A percentile compares a stretch with the other conserved stretches of the same genome.
Evolutionary conservation across 2,113 vertebrate species (phyloP).

Genomic region (Oceanodroma tethys): DNA sequence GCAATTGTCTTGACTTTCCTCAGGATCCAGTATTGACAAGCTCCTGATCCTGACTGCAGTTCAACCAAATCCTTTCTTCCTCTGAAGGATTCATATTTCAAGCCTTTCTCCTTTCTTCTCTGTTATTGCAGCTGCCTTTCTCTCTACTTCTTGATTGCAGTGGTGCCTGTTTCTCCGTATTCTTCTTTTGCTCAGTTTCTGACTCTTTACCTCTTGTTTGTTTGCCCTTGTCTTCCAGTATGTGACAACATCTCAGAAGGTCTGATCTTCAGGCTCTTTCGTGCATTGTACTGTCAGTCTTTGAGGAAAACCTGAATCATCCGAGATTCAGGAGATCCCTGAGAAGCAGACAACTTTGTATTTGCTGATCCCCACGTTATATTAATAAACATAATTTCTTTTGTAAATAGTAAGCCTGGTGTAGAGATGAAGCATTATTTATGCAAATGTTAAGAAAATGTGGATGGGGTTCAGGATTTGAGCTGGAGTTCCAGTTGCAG

Average conservation of each 20-base stretch:
- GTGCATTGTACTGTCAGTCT: not conserved
- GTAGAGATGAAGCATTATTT: not conserved
- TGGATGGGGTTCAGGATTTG: not conserved
- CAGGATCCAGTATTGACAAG: not conserved
- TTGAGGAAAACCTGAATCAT: not conserved
- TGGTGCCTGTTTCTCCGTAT: not conserved
- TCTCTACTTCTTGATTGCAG: not conserved
- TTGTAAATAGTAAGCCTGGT: not conserved
- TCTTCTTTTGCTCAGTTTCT: not conserved
- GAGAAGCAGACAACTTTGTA: not conserved
- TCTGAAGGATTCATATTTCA: not conserved
- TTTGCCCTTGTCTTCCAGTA: not conserved
- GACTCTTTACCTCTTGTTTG: not conserved
- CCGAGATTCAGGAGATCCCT: not conserved
- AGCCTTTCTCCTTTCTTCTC: not conserved
- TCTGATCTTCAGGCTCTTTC: not conserved
- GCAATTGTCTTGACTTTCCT: not conserved
- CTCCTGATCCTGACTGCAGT: not conserved
- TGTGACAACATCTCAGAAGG: not conserved
- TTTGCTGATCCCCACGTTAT: not conserved
- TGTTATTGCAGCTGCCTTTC: not conserved
- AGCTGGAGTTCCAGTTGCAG: not conserved
- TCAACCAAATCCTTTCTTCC: not conserved
- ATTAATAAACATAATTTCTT: not conserved
- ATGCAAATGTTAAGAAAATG: not conserved